Evolutionary conservation across 2,113 vertebrate species (phyloP), one percentile per base, ranked within the genome.

Genomic region (Seriola rivoliana): DNA sequence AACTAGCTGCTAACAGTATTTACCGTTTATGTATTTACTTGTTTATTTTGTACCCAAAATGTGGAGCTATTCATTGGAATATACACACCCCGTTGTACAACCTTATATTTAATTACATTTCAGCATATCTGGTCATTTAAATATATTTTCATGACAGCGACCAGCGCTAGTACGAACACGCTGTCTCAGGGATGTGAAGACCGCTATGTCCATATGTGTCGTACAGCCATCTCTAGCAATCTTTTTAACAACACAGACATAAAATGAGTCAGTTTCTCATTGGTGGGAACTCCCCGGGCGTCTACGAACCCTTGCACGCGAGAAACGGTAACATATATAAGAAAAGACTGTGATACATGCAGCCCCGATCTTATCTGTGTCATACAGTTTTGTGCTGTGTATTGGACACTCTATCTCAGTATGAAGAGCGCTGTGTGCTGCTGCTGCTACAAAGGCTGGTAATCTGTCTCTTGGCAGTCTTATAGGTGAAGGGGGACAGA

Each of bases 321-420:
- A 29, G 29, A 29, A 29, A 29, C 29, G 29, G 29, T 29, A 29
- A 29, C 29, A 29, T 29, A 29, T 29, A 44, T 0, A 58, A 71
- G 23, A 42, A 36, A n/a, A 29, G 25, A 14, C 19, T 12, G 12
- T 44, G 23, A 72, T 59, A 40, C 6, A 65, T 64, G 8, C 52
- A 46, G 25, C 71, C 29, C n/a, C 25, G 32, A 8, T 76, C 38
- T 62, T 34, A 32, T 64, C 38, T 75, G 25, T 58, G 46, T 59
- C 36, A 42, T 14, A 42, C 69, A 57, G 36, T 40, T 52, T 50
- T 21, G 40, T 40, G 19, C 38, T 23, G 8, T 77, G 83, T 67
- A 72, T 73, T 36, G 36, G 44, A 48, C 58, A n/a, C 59, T 80
- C 34, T 42, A 48, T 84, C 71, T 78, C 5, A 9, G 48, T 29